Base-by-base conservation (phyloP, 2,888 invertebrate species). In the Therioaphis trifolii region DNA sequence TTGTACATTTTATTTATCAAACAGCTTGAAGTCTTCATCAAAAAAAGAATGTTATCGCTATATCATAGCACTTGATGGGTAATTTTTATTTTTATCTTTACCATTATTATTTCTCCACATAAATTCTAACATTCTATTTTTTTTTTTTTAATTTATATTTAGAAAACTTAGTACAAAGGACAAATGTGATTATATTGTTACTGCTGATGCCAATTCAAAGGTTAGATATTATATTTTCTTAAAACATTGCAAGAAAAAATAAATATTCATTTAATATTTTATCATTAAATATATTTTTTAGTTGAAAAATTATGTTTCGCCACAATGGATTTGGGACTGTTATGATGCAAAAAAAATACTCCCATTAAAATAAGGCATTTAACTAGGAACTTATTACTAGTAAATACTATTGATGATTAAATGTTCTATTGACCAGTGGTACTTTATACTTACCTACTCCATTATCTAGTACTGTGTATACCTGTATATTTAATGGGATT, bases 261-360 rank as follows among this genome's bases (percentile, higher is more conserved):
- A 46, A 35, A 46, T 27, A 29, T 76, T 71, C n/a, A n/a, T n/a
- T n/a, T n/a, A n/a, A n/a, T n/a, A n/a, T n/a, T n/a, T n/a, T n/a
- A n/a, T n/a, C n/a, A n/a, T 84, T 11, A 46, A 35, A 52, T 40
- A 29, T 24, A 43, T 75, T 68, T 63, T 55, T 77, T 40, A 75
- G 68, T 29, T 76, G 21, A 58, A 82, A 46, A 84, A 84, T 12
- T 49, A 74, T 77, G 85, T 85, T n/a, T 24, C 77, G 82, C 90
- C 91, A 21, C 90, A 90, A 84, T 93, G 93, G 93, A 88, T 93
- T 86, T 91, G 91, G 89, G 89, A 89, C 84, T 93, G 93, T 87
- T 91, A 92, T 87, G 90, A 90, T 79, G 85, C 85, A 84, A 86
- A 84, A 75, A 85, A 85, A 84, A 49, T 86, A 35, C 40, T 86